Percentiles rank a stretch among this genome's conserved stretches.
Evolutionary conservation across 2,113 vertebrate genomes (phyloP).

Genomic region (Nyctereutes procyonoides): DNA sequence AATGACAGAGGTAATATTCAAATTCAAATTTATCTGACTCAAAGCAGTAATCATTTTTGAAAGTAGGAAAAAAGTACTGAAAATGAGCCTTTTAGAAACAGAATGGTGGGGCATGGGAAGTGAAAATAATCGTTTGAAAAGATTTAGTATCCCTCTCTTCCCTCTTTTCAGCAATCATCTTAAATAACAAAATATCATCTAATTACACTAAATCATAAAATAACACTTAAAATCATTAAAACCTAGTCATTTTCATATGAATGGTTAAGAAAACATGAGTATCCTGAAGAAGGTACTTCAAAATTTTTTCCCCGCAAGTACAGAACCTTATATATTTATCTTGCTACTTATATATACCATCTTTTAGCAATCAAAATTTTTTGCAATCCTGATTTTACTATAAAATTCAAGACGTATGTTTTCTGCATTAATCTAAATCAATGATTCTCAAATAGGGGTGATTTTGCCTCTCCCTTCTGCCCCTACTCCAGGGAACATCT

Average conservation of each 20-base stretch:
- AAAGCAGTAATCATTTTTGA: neutral
- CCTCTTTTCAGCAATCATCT: neutral
- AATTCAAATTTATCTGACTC: neutral
- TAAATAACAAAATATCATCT: neutral
- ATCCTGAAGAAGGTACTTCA: neutral
- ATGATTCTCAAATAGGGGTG: neutral
- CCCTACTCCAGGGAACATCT: neutral
- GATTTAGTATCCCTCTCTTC: neutral
- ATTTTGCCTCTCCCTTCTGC: neutral
- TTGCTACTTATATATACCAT: neutral
- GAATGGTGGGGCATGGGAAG: neutral
- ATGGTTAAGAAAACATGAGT: neutral
- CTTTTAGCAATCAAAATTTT: neutral
- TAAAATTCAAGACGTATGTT: neutral
- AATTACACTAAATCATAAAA: neutral
- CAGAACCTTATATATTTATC: neutral
- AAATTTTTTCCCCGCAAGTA: neutral
- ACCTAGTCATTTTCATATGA: neutral
- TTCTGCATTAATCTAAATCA: neutral
- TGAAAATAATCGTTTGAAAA: conserved; percentile 37
- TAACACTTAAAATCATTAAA: neutral
- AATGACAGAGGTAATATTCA: neutral
- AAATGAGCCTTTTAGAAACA: conserved; percentile 12
- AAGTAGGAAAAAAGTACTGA: neutral
- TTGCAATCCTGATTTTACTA: neutral